Evolutionary conservation across 2,113 vertebrate species (phyloP).

Genomic region (Varanus komodoensis): DNA sequence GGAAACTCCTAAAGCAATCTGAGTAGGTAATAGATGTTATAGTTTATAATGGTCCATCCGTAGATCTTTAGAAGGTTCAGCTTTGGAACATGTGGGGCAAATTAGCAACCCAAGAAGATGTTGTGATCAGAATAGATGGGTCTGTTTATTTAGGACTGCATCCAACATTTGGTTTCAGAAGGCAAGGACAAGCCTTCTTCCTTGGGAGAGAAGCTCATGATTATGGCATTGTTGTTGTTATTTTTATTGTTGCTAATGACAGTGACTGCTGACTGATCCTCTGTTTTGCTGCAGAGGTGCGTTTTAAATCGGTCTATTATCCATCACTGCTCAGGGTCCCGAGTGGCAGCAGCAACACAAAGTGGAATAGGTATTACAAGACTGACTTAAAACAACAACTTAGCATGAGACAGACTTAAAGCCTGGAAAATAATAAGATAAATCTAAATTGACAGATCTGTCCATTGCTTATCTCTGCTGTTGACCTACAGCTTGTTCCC

Average conservation of each 20-base stretch:
- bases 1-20: constrained; percentile 18
- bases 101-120: constrained; percentile 23
- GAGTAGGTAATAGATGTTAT: background rate
- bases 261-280: background rate
- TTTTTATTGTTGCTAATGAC: too few relatives aligned
- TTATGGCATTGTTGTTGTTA: background rate
- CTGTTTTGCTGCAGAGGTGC: background rate
- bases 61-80: background rate
- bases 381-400: too few relatives aligned
- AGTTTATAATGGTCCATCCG: background rate
- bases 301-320: background rate
- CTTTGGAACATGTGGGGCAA: constrained; percentile 9
- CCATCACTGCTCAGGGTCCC: too few relatives aligned
- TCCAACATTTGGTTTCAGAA: background rate
- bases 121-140: background rate
- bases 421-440: too few relatives aligned
- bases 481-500: too few relatives aligned
- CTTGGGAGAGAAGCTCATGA: background rate
- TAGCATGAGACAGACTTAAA: too few relatives aligned
- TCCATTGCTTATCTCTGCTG: too few relatives aligned
- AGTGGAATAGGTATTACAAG: too few relatives aligned
- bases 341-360: too few relatives aligned
- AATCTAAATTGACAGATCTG: too few relatives aligned
- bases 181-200: background rate
- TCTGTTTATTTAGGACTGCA: background rate